Evolutionary conservation across 1,140 invertebrate species (phyloP), one percentile per base, ranked within the genome.

Genomic region (Pseudobourletiella spinata): DNA sequence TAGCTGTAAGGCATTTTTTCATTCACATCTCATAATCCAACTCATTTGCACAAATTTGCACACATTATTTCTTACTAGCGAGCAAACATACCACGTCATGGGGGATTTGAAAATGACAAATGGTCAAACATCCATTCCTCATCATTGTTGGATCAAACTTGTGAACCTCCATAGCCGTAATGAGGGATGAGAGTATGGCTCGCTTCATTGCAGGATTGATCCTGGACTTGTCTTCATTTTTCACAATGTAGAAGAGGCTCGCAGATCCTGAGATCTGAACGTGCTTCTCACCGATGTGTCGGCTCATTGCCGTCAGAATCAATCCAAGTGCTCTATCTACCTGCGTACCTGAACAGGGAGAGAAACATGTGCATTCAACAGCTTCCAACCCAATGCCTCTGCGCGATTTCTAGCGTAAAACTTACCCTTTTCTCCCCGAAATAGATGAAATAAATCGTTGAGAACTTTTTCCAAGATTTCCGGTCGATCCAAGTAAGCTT

Each of bases 81-180:
- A 15, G 18, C 32, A 39, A 58, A 83, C 85, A 80, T 80, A 95
- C 91, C 72, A 97, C 88, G 82, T 98, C 94, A 67, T 85, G 82
- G 24, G 94, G 94, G 76, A 98, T 92, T 72, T 86, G 89, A 73
- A 98, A 95, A 76, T 96, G 91, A 72, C 91, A 96, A 3, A 97
- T 78, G 0, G 91, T 94, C 46, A 98, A 79, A 75, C 93, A 96
- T 48, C 92, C 91, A 78, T 98, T 98, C 55, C 92, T 79, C 82
- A 96, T 88, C 90, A 97, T 94, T 6, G 88, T 92, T 66, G 89
- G 84, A 73, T 95, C 91, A 51, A 83, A 80, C 68, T 82, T 80
- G 73, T 92, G 87, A 52, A 81, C 80, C 66, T 86, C 85, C 91
- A 95, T 95, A n/a, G 86, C 90, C 74, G 90, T 86, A 16, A 95